Evolutionary conservation across 2,113 vertebrate species (phyloP).

Genomic region (Rhinichthys klamathensis): DNA sequence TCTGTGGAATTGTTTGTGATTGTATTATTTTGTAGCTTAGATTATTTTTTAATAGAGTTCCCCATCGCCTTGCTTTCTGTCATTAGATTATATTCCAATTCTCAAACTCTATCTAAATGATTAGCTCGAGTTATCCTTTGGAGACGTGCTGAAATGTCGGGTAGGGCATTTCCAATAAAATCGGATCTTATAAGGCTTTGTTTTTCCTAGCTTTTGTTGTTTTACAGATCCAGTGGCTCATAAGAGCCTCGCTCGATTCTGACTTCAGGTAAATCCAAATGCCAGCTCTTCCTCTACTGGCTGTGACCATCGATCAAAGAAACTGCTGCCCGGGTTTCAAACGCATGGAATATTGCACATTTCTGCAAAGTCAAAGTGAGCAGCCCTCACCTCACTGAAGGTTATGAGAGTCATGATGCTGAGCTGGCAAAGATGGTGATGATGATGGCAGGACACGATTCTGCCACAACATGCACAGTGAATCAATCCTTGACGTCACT

Average conservation of each 20-base stretch:
- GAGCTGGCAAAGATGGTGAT: conserved; percentile 37
- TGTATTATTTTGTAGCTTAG: not conserved
- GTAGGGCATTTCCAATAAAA: conserved; percentile 20
- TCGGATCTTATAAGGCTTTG: conserved; percentile 24
- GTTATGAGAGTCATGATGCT: conserved; percentile 52
- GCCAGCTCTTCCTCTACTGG: conserved; percentile 63
- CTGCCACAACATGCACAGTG: conserved; percentile 5
- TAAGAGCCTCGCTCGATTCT: conserved; percentile 62
- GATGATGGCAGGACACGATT: not conserved
- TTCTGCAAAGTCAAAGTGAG: conserved; percentile 70
- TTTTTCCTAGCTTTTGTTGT: conserved; percentile 30
- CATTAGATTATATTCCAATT: conserved; percentile 21
- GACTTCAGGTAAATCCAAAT: conserved; percentile 61
- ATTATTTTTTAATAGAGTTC: conserved; percentile 23
- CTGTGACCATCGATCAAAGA: conserved; percentile 69
- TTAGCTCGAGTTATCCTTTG: not conserved
- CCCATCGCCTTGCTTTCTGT: not conserved
- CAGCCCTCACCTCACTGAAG: conserved; percentile 53
- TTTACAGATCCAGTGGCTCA: conserved; percentile 49
- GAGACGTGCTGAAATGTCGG: conserved; percentile 9
- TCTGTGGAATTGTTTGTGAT: conserved; percentile 16
- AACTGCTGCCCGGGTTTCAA: conserved; percentile 57
- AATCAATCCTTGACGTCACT: not conserved
- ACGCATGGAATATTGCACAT: conserved; percentile 60
- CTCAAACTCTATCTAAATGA: conserved; percentile 7